Base-by-base conservation (phyloP, 2,797 vertebrate species). In the Centropyge bicolor region DNA sequence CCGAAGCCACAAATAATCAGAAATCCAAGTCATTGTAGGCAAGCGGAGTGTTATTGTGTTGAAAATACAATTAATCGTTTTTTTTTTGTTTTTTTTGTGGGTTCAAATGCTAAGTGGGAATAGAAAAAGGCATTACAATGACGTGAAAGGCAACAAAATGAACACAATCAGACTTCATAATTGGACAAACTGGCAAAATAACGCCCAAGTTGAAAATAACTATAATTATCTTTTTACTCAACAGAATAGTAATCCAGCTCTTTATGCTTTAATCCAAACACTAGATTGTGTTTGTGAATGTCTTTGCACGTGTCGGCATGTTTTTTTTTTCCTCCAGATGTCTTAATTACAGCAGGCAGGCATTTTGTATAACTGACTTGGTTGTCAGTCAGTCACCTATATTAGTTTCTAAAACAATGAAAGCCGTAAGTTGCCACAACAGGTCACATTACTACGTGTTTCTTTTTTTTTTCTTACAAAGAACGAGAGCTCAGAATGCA, bases 221-320 rank as follows among this genome's bases (percentile, higher is more conserved):
- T 65, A n/a, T 66, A 81, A 88, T 88, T 71, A 68, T 84, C 41
- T 22, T 61, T 76, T 82, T 61, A 73, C 56, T 68, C 59, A 78
- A 86, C 43, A 74, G 49, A 82, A 55, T 67, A 60, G 54, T 79
- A 68, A 80, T 76, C 46, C 48, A 78, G 17, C 84, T 70, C 79
- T 27, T 72, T 51, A 46, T 67, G 41, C 46, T 64, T 70, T 63
- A 70, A 52, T 83, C 20, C 41, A 63, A 74, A 6, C 59, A 41
- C 48, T 68, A n/a, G 14, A 49, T 38, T 76, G 60, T 56, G 11
- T 62, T 59, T 64, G 1, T 60, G 41, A 36, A 71, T 52, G 51
- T 16, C 62, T 81, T 67, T 78, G 41, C 41, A 35, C 38, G 6
- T 65, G 9, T 43, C 13, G 60, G 22, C 1, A 20, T 43, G 48